These are phyloP conservation scores for Netelia fuscicornis DNA, from an alignment of 2,888 invertebrate species.

Conservation along the genomic window DNA sequence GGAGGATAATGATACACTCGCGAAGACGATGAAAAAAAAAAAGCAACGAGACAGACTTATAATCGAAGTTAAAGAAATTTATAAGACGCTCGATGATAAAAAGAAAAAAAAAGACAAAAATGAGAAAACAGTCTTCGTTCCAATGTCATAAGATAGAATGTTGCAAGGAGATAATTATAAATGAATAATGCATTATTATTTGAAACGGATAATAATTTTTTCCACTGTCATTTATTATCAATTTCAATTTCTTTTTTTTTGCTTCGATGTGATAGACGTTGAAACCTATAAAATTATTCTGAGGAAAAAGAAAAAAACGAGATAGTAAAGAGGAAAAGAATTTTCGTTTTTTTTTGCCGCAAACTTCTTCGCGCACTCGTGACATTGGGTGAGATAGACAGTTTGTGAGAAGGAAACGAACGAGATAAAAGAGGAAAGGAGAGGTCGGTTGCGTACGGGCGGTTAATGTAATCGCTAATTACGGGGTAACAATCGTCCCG, in stretches of 20 bases:
- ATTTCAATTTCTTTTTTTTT: neutral
- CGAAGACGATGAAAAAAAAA: constrained; percentile 10
- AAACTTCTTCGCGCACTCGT: constrained; percentile 43
- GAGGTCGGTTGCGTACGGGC: constrained; percentile 46
- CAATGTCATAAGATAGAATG: no score
- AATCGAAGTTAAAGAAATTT: no score
- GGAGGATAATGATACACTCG: constrained; percentile 29
- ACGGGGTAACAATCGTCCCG: constrained; percentile 72
- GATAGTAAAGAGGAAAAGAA: neutral
- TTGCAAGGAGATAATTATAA: no score
- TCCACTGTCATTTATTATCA: neutral
- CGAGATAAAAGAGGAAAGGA: constrained; percentile 40
- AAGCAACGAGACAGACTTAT: constrained; percentile 43
- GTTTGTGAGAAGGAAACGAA: constrained; percentile 39
- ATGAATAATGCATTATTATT: no score
- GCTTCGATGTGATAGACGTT: neutral
- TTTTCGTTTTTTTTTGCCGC: neutral
- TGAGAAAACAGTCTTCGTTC: no score
- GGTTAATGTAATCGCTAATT: constrained; percentile 74
- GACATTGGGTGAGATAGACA: constrained; percentile 55
- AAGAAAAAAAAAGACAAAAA: no score
- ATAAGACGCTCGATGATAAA: no score
- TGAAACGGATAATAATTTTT: neutral
- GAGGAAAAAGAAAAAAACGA: no score
- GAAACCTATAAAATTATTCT: no score